A percentile compares a stretch with the other conserved stretches of the same genome.
These are phyloP conservation scores for Eulithis testata DNA, from an alignment of 2,888 invertebrate species.

Conservation along the genomic window DNA sequence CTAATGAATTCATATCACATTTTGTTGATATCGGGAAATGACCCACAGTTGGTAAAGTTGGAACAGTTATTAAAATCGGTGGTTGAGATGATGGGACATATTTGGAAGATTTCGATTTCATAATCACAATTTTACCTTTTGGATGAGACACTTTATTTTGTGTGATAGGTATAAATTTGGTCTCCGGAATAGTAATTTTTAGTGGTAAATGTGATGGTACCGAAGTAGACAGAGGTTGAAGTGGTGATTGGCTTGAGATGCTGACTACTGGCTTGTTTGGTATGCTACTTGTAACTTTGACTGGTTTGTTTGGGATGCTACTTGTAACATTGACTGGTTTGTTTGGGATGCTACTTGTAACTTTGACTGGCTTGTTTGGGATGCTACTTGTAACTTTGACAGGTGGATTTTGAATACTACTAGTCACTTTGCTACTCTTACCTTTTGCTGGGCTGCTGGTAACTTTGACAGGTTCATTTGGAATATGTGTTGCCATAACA, in stretches of 20 bases:
- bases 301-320: no score
- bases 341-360: constrained; percentile 15
- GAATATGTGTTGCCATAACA: constrained; percentile 4
- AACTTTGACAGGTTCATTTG: constrained; percentile 5
- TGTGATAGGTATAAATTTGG: constrained; percentile 5
- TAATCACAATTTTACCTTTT: constrained; percentile 23
- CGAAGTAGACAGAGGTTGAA: constrained; percentile 4
- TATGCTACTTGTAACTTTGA: no score
- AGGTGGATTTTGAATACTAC: constrained; percentile 9
- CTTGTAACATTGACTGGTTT: neutral
- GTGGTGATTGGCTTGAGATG: neutral
- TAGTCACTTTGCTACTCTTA: constrained; percentile 7
- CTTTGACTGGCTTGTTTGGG: constrained; percentile 15
- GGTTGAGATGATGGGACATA: constrained; percentile 21
- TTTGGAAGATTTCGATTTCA: constrained; percentile 19
- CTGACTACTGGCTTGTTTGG: neutral
- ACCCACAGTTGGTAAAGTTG: constrained; percentile 5
- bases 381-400: constrained; percentile 11
- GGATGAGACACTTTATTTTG: constrained; percentile 11
- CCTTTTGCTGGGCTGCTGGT: neutral
- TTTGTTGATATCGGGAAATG: constrained; percentile 5
- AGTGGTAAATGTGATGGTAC: constrained; percentile 25
- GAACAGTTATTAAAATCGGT: constrained; percentile 28
- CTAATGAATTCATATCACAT: constrained; percentile 20
- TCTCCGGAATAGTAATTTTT: constrained; percentile 25